Base-by-base conservation (phyloP, 2,888 invertebrate species). In the Steinernema hermaphroditum region DNA sequence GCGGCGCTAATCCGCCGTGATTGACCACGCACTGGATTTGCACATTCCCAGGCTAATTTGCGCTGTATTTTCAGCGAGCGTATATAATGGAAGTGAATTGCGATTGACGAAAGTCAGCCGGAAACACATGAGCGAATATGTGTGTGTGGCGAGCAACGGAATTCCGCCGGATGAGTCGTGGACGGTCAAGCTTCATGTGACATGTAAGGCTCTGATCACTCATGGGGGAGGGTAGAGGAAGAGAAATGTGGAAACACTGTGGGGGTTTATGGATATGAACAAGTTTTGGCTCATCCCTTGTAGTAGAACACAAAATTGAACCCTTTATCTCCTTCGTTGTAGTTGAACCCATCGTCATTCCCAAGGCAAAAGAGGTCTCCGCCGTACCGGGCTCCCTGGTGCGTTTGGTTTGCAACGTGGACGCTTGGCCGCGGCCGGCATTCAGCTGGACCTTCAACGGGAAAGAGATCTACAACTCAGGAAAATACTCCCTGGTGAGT, bases 71-170 rank as follows among this genome's bases (percentile, higher is more conserved):
- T 72, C 79, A 86, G 86, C 83, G 9, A 80, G 78, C 14, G 83
- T 86, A 0, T 80, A 80, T 76, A 82, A 84, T 57, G 84, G 85
- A n/a, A 74, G 82, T 16, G 80, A 81, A 29, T 75, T 86, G 41
- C 76, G 78, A 24, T 69, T 86, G 72, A 78, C 78, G 49, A 80
- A 81, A 72, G 85, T 86, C 12, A 81, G 78, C 43, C 76, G 86
- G 8, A 80, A 80, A 37, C 85, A 86, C 75, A 86, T 85, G 86
- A 80, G 80, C 74, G 86, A 86, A 70, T 86, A 87, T 71, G 79
- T 85, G 12, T 86, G 86, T 69, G 82, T 85, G 0, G 86, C 86
- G 0, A 78, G 77, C 41, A 86, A 86, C 72, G 86, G 86, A 32
- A 84, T 86, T 27, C 82, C 83, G 14, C 86, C 86, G 0, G 85